Evolutionary conservation across 2,113 vertebrate genomes (phyloP), one percentile per base, ranked within the genome.

Genomic region (Marmota flaviventris): DNA sequence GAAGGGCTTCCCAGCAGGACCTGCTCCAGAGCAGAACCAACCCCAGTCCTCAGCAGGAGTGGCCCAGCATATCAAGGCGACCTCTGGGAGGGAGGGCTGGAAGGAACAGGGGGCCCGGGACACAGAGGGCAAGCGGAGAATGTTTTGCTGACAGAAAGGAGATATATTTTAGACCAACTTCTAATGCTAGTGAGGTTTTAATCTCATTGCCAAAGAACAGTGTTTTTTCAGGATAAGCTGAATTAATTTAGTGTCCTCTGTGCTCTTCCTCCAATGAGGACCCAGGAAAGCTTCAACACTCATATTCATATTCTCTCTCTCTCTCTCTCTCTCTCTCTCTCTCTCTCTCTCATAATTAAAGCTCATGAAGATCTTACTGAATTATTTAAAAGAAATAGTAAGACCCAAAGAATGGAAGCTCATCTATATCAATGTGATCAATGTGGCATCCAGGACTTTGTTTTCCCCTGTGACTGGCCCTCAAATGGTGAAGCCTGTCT

Each of bases 121-220:
- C 98, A 99, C 96, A 93, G 79, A 98, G 97, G 97, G 96, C 97
- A 98, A 87, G 91, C 98, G 92, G 94, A 97, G 96, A 98, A 95
- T 85, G 91, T 89, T 98, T 96, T 98, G 98, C 92, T 98, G 98
- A 98, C 97, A 98, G 98, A 98, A 98, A 96, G 98, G 93, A 98
- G 98, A 97, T 94, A 96, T 84, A 91, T 51, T 96, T 95, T 39
- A 95, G 92, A 91, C 81, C 53, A 87, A 96, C 34, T 24, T 94
- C 94, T 97, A 97, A 92, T 75, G 96, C 90, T 89, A 93, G 84
- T 70, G 96, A 97, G 97, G 94, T 96, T 98, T 98, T 97, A 96
- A 97, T 98, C 95, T 97, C 79, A 25, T 86, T 97, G 95, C 75
- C 84, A 95, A 53, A 76, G 87, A 96, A 51, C 63, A 89, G 94